Evolutionary conservation across 2,888 invertebrate genomes (phyloP).

Genomic region (Masnerella sp.): DNA sequence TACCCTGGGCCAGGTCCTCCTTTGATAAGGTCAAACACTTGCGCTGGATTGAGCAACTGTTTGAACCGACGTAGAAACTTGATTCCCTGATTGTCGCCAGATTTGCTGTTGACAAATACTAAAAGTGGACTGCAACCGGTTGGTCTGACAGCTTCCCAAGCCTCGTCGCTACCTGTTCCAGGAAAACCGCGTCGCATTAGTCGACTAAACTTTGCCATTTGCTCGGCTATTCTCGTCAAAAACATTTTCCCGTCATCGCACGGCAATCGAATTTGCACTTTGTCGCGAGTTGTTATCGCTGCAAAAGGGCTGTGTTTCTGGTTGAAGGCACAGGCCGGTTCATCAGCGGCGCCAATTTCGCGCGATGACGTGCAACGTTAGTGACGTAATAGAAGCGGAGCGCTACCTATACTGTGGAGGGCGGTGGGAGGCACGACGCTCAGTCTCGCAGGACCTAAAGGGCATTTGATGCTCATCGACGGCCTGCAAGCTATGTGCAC

Average conservation of each 20-base stretch:
- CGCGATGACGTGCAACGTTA: conserved; percentile 13
- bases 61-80: conserved; percentile 96
- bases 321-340: too few species aligned
- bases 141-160: conserved; percentile 89
- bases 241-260: background rate
- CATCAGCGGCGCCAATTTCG: conserved; percentile 5
- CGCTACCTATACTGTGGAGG: conserved; percentile 87
- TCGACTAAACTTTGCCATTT: background rate
- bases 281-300: too few species aligned
- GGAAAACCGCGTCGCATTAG: too few species aligned
- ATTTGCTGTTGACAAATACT: conserved; percentile 98
- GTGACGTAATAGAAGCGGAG: conserved; percentile 19
- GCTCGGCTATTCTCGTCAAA: background rate
- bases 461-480: conserved; percentile 87
- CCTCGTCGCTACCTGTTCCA: conserved; percentile 87
- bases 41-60: conserved; percentile 96
- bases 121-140: conserved; percentile 87
- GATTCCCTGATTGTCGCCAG: conserved; percentile 97
- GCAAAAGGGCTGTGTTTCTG: too few species aligned
- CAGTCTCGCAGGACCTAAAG: conserved; percentile 91
- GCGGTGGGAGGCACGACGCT: conserved; percentile 97
- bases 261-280: conserved; percentile 4
- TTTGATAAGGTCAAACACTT: conserved; percentile 97
- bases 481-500: conserved; percentile 96
- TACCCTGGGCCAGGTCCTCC: conserved; percentile 89